Evolutionary conservation across 2,113 vertebrate genomes (phyloP).

Genomic region (Lanius ludovicianus): DNA sequence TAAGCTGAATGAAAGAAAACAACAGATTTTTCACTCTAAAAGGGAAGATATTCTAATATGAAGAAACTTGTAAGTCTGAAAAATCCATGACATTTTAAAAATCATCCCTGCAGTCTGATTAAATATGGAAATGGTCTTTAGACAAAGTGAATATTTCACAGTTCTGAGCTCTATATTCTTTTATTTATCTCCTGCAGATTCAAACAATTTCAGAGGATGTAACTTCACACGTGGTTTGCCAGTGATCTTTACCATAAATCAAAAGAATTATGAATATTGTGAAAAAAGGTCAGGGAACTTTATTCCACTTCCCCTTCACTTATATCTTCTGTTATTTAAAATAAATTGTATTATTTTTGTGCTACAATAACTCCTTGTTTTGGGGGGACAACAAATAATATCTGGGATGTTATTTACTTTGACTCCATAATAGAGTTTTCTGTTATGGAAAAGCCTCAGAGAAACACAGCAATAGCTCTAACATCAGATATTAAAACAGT

Average conservation of each 20-base stretch:
- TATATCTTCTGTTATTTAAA: constrained; percentile 26
- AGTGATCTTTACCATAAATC: constrained; percentile 12
- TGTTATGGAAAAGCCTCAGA: constrained; percentile 41
- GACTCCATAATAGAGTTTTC: constrained; percentile 37
- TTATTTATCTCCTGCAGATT: background rate
- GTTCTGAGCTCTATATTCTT: background rate
- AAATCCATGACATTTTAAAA: background rate
- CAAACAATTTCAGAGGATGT: background rate
- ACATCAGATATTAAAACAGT: constrained; percentile 13
- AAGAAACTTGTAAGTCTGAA: background rate
- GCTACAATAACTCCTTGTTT: constrained; percentile 5
- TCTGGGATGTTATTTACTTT: constrained; percentile 48
- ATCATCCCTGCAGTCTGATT: background rate
- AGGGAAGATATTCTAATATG: background rate
- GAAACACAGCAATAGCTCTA: background rate
- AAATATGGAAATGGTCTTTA: constrained; percentile 22
- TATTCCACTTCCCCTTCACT: background rate
- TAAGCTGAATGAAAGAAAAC: background rate
- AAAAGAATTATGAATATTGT: constrained; percentile 9
- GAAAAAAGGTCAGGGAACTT: constrained; percentile 36
- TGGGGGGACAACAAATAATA: background rate
- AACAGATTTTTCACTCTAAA: background rate
- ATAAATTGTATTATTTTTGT: background rate
- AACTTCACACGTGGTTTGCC: background rate
- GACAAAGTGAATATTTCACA: background rate